These are phyloP conservation scores for Exocentrus adspersus DNA, from an alignment of 2,888 invertebrate species.

Conservation along the genomic window DNA sequence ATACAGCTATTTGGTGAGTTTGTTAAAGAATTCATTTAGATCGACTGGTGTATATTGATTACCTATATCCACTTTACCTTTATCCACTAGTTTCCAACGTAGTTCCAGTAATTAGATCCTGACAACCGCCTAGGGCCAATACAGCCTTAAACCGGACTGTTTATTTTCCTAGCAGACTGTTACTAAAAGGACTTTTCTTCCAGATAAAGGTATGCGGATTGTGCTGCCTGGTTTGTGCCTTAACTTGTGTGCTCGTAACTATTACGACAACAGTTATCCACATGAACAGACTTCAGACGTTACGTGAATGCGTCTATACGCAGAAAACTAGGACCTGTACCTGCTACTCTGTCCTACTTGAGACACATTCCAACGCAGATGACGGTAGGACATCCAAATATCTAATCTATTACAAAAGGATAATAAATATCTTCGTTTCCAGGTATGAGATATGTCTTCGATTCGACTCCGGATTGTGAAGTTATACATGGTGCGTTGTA, in stretches of 20 bases:
- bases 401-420: neutral
- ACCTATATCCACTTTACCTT: too few species aligned
- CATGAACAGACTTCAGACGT: slow-evolving; percentile 87
- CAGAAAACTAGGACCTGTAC: slow-evolving; percentile 81
- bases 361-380: slow-evolving; percentile 71
- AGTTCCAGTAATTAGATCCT: too few species aligned
- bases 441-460: slow-evolving; percentile 84
- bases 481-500: slow-evolving; percentile 92
- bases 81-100: too few species aligned
- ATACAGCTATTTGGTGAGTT: slow-evolving; percentile 87
- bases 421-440: slow-evolving; percentile 48
- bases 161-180: too few species aligned
- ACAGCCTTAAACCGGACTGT: too few species aligned
- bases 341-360: slow-evolving; percentile 78
- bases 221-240: slow-evolving; percentile 85
- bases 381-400: slow-evolving; percentile 65
- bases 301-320: slow-evolving; percentile 88
- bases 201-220: slow-evolving; percentile 91
- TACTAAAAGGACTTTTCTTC: slow-evolving; percentile 44
- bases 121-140: too few species aligned
- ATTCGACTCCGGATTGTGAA: slow-evolving; percentile 86
- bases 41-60: too few species aligned
- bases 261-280: slow-evolving; percentile 92
- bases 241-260: slow-evolving; percentile 87
- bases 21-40: neutral